Conservation (phyloP, 1,140 invertebrate genomes). For the Chionoecetes opilio region DNA sequence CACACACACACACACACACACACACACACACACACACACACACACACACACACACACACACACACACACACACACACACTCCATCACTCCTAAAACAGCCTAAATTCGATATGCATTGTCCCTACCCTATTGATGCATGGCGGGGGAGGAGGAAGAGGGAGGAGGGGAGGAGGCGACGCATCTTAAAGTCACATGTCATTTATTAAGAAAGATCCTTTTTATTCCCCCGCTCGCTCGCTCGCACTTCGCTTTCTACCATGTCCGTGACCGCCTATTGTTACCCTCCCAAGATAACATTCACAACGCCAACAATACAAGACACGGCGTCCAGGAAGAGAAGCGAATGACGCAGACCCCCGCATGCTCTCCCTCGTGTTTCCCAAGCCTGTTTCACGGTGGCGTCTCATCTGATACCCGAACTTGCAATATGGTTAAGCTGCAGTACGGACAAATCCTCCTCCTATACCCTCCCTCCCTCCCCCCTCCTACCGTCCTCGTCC, state of each 20-base stretch:
- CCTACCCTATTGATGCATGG: too few relatives aligned
- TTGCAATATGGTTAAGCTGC: slow-evolving; percentile 43
- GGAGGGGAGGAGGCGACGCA: neutral
- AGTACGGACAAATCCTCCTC: neutral
- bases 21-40: slow-evolving; percentile 43
- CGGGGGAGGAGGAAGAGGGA: neutral
- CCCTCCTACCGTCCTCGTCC: neutral
- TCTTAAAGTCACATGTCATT: too few relatives aligned
- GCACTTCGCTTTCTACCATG: neutral
- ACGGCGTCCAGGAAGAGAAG: neutral
- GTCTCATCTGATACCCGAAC: slow-evolving; percentile 41
- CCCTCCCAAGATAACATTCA: slow-evolving; percentile 52
- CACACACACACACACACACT: too few relatives aligned
- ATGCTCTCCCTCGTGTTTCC: slow-evolving; percentile 9
- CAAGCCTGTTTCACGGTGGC: slow-evolving; percentile 2
- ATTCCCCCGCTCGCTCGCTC: neutral
- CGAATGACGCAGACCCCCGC: neutral
- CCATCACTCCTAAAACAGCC: too few relatives aligned
- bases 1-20: slow-evolving; percentile 48
- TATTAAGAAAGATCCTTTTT: too few relatives aligned
- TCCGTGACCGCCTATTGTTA: slow-evolving; percentile 37
- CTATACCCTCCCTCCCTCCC: neutral
- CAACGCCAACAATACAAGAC: slow-evolving; percentile 7
- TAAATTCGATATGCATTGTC: too few relatives aligned
- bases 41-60: too few relatives aligned